Evolutionary conservation across 2,888 invertebrate genomes (phyloP).

Genomic region (Darwinula stevensoni): DNA sequence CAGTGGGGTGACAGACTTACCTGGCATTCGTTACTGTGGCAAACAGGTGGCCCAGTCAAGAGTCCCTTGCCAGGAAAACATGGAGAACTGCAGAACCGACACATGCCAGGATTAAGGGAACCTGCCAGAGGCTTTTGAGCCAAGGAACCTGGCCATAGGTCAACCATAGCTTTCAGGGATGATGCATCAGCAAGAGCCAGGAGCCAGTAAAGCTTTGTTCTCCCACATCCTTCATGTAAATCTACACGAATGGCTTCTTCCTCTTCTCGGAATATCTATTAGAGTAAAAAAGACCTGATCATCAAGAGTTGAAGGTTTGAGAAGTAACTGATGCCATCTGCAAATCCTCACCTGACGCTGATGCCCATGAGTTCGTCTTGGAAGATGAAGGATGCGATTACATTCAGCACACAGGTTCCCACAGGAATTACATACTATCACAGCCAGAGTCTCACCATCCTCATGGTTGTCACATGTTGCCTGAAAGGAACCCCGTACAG

Average conservation of each 20-base stretch:
- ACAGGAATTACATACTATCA: slow-evolving; percentile 68
- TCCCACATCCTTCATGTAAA: slow-evolving; percentile 76
- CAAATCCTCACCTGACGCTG: slow-evolving; percentile 36
- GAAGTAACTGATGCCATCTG: slow-evolving; percentile 3
- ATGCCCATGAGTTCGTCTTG: slow-evolving; percentile 53
- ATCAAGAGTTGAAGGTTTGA: background rate
- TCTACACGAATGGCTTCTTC: slow-evolving; percentile 87
- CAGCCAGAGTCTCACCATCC: slow-evolving; percentile 68
- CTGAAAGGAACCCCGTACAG: slow-evolving; percentile 18
- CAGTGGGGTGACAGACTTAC: background rate
- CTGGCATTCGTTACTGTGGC: slow-evolving; percentile 1
- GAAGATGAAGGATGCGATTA: slow-evolving; percentile 76
- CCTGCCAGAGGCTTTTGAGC: slow-evolving; percentile 5
- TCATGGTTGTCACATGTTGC: slow-evolving; percentile 87
- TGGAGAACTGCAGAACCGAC: slow-evolving; percentile 71
- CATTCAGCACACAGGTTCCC: slow-evolving; percentile 85
- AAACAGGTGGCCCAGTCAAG: slow-evolving; percentile 34
- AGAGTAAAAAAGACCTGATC: slow-evolving; percentile 7
- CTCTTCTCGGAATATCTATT: slow-evolving; percentile 73
- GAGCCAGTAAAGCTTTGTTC: slow-evolving; percentile 84
- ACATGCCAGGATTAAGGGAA: slow-evolving; percentile 29
- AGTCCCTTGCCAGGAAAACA: too few species aligned
- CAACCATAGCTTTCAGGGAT: slow-evolving; percentile 39
- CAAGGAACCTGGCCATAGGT: background rate
- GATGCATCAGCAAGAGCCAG: slow-evolving; percentile 70